Conservation (phyloP, 2,797 vertebrate genomes). For the Xenentodon cancila region DNA sequence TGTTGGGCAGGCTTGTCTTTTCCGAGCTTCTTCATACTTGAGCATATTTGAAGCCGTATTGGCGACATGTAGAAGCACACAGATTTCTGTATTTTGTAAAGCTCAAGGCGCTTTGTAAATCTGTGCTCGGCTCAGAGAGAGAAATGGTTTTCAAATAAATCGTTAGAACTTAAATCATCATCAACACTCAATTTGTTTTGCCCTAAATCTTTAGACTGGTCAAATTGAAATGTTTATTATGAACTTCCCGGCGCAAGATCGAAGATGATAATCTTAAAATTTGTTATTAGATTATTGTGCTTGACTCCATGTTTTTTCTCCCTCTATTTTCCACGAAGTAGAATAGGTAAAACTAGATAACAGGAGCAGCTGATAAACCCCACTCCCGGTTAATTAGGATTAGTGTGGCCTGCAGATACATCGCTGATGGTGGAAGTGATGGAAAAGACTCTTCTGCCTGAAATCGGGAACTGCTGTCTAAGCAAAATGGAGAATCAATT, state of each 20-base stretch:
- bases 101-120: neutral
- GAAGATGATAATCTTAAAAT: constrained; percentile 21
- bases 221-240: constrained; percentile 16
- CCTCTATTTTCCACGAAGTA: constrained; percentile 20
- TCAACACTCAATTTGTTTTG: constrained; percentile 10
- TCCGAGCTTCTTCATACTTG: constrained; percentile 9
- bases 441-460: constrained; percentile 12
- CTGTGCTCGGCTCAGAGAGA: neutral
- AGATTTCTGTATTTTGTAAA: neutral
- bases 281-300: constrained; percentile 15
- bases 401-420: constrained; percentile 25
- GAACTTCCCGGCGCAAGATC: neutral
- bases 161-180: neutral
- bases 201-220: constrained; percentile 16
- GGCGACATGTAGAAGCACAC: constrained; percentile 13
- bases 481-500: neutral
- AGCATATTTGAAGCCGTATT: neutral
- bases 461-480: constrained; percentile 20
- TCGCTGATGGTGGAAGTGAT: constrained; percentile 38
- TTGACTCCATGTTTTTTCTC: constrained; percentile 13
- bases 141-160: neutral
- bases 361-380: constrained; percentile 35
- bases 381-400: constrained; percentile 57
- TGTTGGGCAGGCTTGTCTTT: constrained; percentile 5
- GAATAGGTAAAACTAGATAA: constrained; percentile 50